phyloP scores from a whole-genome alignment of 1,140 invertebrate species.

The Phymastichus coffea region DNA sequence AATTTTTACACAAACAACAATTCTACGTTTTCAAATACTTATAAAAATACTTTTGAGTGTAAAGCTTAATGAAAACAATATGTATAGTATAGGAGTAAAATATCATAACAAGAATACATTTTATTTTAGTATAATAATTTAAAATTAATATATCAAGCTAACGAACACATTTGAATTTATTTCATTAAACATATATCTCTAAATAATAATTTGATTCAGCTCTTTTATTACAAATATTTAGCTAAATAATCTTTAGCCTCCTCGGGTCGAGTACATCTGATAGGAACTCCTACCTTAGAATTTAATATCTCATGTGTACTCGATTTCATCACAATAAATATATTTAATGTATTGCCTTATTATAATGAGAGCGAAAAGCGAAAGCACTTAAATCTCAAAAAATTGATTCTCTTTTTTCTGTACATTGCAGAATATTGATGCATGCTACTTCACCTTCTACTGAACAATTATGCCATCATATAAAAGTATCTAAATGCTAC shows the following conservation, averaged over 20 bases:
- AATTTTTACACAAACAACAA: too few relatives aligned
- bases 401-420: slow-evolving; percentile 2
- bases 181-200: too few relatives aligned
- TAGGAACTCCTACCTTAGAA: slow-evolving; percentile 5
- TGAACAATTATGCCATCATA: not conserved
- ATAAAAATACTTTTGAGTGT: too few relatives aligned
- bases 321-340: slow-evolving; percentile 4
- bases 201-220: slow-evolving; percentile 4
- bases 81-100: too few relatives aligned
- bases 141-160: too few relatives aligned
- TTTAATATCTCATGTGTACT: not conserved
- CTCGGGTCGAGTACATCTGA: not conserved
- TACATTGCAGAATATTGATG: not conserved
- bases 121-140: too few relatives aligned
- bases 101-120: too few relatives aligned
- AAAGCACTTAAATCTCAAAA: not conserved
- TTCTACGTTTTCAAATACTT: too few relatives aligned
- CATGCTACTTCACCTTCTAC: not conserved
- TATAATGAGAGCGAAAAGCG: slow-evolving; percentile 5
- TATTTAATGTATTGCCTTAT: not conserved
- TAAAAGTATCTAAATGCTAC: slow-evolving; percentile 20
- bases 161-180: too few relatives aligned
- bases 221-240: not conserved
- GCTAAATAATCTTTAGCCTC: not conserved
- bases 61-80: too few relatives aligned